Base-by-base conservation (phyloP, 2,797 vertebrate species). In the Tolypeutes matacus region DNA sequence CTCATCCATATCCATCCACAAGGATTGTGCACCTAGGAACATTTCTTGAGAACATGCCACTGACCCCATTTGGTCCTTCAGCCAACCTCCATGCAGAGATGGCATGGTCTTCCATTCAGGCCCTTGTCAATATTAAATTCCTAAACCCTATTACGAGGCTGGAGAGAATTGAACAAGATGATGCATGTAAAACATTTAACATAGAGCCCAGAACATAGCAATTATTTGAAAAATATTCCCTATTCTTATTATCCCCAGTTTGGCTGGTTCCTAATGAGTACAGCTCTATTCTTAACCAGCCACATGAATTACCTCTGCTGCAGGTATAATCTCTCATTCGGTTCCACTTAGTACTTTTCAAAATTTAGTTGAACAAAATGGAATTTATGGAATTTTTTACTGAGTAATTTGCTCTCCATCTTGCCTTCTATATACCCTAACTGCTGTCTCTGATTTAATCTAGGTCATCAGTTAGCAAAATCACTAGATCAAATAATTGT, bases 291-390 rank as follows among this genome's bases (percentile, higher is more conserved):
- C 64, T 69, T 58, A 80, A 58, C 34, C 75, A 36, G 36, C 7
- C n/a, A 67, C 4, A 49, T 9, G 84, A 69, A 92, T 67, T 39
- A 62, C 4, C 42, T 34, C 3, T 31, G 39, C n/a, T 91, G 14
- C 7, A 84, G 70, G 8, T 53, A 84, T 58, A 84, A 89, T 72
- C 21, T 87, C 58, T 85, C 15, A 72, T 80, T 62, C 39, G 65
- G 51, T 76, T 96, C 75, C 29, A 77, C 56, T 88, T 93, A 46
- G 17, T 84, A 84, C 21, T 90, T 93, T 87, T 34, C 67, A 87
- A 84, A 76, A 62, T 87, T 77, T 86, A 13, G 49, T 80, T 67
- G 69, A 89, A 86, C 5, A 84, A 85, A 94, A 89, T 77, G 17
- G 25, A 42, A 64, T 84, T 87, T 89, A 75, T 58, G 73, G 36